Conservation (phyloP, 2,113 vertebrate species). For the Ciconia stormi region DNA sequence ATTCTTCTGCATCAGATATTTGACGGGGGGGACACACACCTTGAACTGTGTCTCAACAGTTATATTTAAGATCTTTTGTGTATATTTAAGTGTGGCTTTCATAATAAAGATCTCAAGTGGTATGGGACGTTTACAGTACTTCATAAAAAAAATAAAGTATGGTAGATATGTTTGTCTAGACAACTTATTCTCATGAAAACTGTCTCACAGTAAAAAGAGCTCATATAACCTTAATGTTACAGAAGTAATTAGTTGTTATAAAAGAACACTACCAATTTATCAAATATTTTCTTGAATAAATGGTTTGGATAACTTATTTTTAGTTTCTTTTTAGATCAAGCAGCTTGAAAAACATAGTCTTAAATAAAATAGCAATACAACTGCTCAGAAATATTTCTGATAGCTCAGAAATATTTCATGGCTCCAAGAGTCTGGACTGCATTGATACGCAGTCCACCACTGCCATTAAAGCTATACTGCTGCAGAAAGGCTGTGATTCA, state of each 20-base stretch:
- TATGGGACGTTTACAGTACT: neutral
- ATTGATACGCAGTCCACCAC: neutral
- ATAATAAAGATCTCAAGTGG: neutral
- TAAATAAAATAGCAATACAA: neutral
- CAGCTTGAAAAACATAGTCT: neutral
- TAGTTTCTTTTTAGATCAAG: neutral
- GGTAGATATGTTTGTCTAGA: neutral
- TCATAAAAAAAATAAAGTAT: neutral
- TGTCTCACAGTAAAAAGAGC: neutral
- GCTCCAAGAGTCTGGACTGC: neutral
- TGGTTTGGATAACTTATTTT: neutral
- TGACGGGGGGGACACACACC: neutral
- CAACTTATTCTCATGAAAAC: neutral
- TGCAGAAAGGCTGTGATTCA: neutral
- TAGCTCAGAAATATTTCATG: neutral
- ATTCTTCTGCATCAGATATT: neutral
- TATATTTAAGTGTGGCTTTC: slow-evolving; percentile 2
- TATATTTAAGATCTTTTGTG: neutral
- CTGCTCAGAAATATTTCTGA: neutral
- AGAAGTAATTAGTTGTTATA: neutral
- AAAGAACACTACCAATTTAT: neutral
- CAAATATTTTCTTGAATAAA: neutral
- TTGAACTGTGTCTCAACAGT: neutral
- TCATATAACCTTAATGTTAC: neutral
- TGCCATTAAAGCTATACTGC: neutral